These are phyloP conservation scores for Benitochromis conjunctus DNA, from an alignment of 2,113 vertebrate species.

Conservation along the genomic window DNA sequence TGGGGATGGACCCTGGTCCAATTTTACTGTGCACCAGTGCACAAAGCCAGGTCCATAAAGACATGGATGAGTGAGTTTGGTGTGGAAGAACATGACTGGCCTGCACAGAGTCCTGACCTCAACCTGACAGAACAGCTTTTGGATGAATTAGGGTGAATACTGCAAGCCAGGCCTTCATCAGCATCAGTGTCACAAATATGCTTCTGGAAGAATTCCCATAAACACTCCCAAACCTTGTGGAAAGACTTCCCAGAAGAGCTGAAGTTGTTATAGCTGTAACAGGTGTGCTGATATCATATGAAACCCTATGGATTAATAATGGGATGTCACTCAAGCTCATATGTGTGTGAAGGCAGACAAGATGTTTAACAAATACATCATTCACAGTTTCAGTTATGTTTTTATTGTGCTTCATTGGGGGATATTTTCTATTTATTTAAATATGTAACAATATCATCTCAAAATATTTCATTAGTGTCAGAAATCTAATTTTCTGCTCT, in stretches of 20 bases:
- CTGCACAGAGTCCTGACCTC: neutral
- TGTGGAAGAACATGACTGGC: neutral
- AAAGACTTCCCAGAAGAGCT: too few species aligned
- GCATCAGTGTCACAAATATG: too few species aligned
- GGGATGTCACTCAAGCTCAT: neutral
- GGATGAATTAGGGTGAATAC: neutral
- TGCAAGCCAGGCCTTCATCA: too few species aligned
- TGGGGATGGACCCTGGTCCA: too few species aligned
- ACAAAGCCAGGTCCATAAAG: neutral
- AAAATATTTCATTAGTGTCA: neutral
- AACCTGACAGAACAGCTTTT: neutral
- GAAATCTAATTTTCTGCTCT: neutral
- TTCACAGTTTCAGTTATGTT: neutral
- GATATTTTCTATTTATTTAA: neutral
- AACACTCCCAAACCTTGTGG: too few species aligned
- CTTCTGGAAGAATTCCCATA: too few species aligned
- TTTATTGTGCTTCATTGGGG: neutral
- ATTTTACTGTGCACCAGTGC: neutral
- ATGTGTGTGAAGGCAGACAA: rapidly evolving
- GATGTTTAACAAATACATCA: neutral
- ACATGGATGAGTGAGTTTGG: neutral
- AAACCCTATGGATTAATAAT: too few species aligned
- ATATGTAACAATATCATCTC: neutral
- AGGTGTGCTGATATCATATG: too few species aligned
- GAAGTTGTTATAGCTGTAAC: too few species aligned